Base-by-base conservation (phyloP, 2,113 vertebrate species). In the Etheostoma cragini region DNA sequence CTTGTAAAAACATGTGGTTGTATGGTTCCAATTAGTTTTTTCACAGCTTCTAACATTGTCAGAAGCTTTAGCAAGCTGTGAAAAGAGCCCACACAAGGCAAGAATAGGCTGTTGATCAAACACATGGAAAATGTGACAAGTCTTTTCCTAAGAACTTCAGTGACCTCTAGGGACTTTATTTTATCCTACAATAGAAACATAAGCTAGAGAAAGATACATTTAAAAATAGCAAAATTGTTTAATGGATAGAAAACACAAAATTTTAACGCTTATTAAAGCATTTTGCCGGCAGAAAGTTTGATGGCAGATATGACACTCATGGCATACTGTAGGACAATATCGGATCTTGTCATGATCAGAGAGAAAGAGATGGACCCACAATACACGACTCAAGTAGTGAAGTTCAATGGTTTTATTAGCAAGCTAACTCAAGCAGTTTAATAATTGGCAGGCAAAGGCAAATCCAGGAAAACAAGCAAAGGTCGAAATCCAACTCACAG, bases 141-240 rank as follows among this genome's bases (percentile, higher is more conserved):
- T 16, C 68, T 1, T 24, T 66, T 83, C 71, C 12, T 63, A 38
- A 71, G 47, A 81, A 26, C 65, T 17, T 17, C 56, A 84, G 73
- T 89, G 87, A 85, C 87, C 81, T 88, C 82, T 85, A 83, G 70
- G 83, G 88, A 82, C 35, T n/a, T 54, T 14, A 0, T 46, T 68
- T 54, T 33, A 42, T 16, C 24, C 30, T 21, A 49, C 45, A 60
- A 5, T n/a, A 45, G 1, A 24, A 42, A 42, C 8, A 42, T 42
- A 42, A 42, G 38, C 10, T 42, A 42, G 38, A 42, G 38, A 42
- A 42, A 42, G 8, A 53, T 57, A 52, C n/a, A 42, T 22, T 52
- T n/a, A 15, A 4, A 64, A 52, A 53, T 12, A 12, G 14, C 74
- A 26, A n/a, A 56, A 42, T 14, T 4, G 13, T 50, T 65, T 62